phyloP scores from a whole-genome alignment of 2,797 vertebrate species.

The Melanotaenia boesemani region DNA sequence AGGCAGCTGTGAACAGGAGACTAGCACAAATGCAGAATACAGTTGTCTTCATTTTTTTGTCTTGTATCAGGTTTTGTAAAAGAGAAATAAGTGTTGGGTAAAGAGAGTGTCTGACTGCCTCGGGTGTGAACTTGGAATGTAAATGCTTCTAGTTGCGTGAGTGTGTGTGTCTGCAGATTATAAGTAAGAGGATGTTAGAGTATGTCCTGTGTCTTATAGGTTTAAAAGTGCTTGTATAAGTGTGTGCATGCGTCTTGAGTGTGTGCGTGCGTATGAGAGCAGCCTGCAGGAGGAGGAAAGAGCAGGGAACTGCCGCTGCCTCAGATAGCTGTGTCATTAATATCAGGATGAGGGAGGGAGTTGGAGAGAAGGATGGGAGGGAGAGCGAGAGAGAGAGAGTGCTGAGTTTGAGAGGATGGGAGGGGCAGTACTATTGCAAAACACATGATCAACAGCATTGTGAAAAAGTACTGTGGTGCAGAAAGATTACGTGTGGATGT shows the following conservation, averaged over 20 bases:
- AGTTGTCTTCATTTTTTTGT: slow-evolving; percentile 84
- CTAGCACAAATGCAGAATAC: slow-evolving; percentile 75
- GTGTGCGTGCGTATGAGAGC: slow-evolving; percentile 54
- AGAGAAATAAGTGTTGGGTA: slow-evolving; percentile 26
- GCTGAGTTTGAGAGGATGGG: slow-evolving; percentile 71
- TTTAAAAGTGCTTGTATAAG: slow-evolving; percentile 33
- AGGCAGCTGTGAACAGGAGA: slow-evolving; percentile 77
- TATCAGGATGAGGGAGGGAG: slow-evolving; percentile 80
- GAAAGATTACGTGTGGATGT: neutral
- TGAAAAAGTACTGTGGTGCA: slow-evolving; percentile 41
- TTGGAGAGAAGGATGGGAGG: slow-evolving; percentile 34
- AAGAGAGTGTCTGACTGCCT: slow-evolving; percentile 39
- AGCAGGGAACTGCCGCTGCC: slow-evolving; percentile 80
- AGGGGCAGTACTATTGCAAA: slow-evolving; percentile 75
- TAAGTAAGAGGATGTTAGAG: slow-evolving; percentile 26
- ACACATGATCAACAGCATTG: slow-evolving; percentile 64
- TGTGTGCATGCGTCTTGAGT: slow-evolving; percentile 16
- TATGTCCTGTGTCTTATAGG: slow-evolving; percentile 55
- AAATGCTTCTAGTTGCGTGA: slow-evolving; percentile 3
- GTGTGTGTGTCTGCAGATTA: slow-evolving; percentile 29
- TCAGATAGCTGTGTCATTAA: slow-evolving; percentile 88
- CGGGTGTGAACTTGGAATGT: slow-evolving; percentile 34
- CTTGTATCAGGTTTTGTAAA: slow-evolving; percentile 27
- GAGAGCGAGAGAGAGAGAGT: slow-evolving; percentile 44
- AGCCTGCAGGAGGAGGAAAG: slow-evolving; percentile 81